phyloP scores from a whole-genome alignment of 92 coral and sea anemone species.

The Diadumene lineata region DNA sequence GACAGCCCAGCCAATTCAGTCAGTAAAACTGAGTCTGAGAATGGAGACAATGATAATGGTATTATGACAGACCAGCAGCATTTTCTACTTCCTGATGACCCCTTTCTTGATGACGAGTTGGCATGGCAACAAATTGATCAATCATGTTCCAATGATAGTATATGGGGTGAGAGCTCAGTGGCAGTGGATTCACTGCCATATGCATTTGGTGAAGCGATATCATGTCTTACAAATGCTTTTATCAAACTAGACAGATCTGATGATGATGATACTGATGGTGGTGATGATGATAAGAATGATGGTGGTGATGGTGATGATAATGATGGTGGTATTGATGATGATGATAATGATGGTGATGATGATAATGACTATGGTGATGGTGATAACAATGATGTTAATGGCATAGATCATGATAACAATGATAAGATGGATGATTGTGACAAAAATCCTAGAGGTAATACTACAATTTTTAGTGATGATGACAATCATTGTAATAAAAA shows the following conservation, averaged over 20 bases:
- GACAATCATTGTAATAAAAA: no score
- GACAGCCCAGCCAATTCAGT: not conserved
- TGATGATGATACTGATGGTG: conserved; percentile 14
- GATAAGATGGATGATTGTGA: no score
- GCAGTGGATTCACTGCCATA: conserved; percentile 4
- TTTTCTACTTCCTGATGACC: not conserved
- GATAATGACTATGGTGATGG: no score
- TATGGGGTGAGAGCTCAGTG: conserved; percentile 18
- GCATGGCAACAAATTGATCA: conserved; percentile 32
- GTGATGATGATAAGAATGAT: conserved; percentile 20
- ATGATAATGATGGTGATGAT: conserved; percentile 3
- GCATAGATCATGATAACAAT: no score
- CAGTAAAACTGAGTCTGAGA: not conserved
- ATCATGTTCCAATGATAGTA: conserved; percentile 16
- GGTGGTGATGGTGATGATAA: conserved; percentile 11
- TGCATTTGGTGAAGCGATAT: conserved; percentile 34
- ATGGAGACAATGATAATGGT: not conserved
- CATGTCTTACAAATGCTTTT: conserved; percentile 37
- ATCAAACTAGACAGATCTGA: conserved; percentile 13
- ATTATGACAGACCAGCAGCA: not conserved
- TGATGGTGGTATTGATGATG: not conserved
- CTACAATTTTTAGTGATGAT: no score
- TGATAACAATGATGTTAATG: no score
- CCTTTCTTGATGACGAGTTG: conserved; percentile 23
- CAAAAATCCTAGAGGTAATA: no score